Percentiles rank a stretch among this genome's conserved stretches.
phyloP scores from a whole-genome alignment of 2,797 vertebrate genomes.

The Corythornis leucogaster region DNA sequence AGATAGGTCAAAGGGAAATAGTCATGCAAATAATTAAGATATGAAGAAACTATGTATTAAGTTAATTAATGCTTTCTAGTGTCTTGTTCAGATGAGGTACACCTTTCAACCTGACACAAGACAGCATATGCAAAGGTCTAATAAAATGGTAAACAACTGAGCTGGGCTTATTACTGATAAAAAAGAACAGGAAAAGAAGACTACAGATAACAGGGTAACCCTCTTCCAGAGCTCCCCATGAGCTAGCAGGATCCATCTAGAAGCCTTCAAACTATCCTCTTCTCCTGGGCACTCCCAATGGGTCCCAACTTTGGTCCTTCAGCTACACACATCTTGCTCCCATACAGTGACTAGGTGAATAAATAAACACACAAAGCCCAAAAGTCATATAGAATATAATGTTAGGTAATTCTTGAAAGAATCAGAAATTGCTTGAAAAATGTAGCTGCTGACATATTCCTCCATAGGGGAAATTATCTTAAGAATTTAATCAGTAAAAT shows the following conservation, averaged over 20 bases:
- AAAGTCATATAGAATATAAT: too few species aligned
- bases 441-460: background rate
- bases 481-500: background rate
- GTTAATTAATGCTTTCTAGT: slow-evolving; percentile 20
- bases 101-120: background rate
- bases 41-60: slow-evolving; percentile 66
- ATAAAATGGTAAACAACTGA: background rate
- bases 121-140: background rate
- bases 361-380: background rate
- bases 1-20: slow-evolving; percentile 77
- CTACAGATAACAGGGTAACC: background rate
- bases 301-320: background rate
- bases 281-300: accelerated
- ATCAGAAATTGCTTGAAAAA: background rate
- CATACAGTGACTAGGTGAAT: background rate
- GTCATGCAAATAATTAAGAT: slow-evolving; percentile 79
- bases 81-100: background rate
- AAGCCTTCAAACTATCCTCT: background rate
- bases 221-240: background rate
- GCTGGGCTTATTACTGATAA: background rate
- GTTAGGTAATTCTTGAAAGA: background rate
- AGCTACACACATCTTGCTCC: background rate
- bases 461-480: background rate
- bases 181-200: background rate
- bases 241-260: background rate